A percentile compares a stretch with the other conserved stretches of the same genome.
Conservation (phyloP, 2,888 invertebrate genomes). For the Sympetrum striolatum region DNA sequence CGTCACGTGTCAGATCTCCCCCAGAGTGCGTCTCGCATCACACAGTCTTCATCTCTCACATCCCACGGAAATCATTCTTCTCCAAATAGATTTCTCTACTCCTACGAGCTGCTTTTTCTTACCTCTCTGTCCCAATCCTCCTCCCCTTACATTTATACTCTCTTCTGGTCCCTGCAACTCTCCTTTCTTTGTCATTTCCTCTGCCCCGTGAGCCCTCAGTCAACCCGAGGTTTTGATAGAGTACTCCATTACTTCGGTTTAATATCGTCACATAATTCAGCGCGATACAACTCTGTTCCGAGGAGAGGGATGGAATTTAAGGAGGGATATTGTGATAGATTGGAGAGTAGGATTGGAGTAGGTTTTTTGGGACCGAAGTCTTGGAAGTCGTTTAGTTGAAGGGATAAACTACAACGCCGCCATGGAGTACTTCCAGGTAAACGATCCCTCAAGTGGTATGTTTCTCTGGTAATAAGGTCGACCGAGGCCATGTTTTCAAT, state of each 20-base stretch:
- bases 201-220: neutral
- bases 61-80: neutral
- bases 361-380: neutral
- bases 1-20: no score
- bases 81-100: neutral
- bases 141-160: neutral
- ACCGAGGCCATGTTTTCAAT: neutral
- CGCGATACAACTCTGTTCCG: neutral
- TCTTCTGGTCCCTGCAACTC: neutral
- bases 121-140: neutral
- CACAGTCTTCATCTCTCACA: neutral
- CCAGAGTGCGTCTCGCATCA: neutral
- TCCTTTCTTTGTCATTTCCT: neutral
- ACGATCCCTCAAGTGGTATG: neutral
- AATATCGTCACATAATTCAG: neutral
- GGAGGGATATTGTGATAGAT: neutral
- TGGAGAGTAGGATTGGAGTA: neutral
- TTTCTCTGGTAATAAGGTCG: neutral
- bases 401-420: neutral
- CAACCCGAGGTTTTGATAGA: neutral
- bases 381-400: neutral
- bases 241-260: neutral
- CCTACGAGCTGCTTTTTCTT: neutral
- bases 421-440: neutral
- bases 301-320: neutral